phyloP scores from a whole-genome alignment of 1,140 invertebrate genomes.

The Drosophila watanabei region DNA sequence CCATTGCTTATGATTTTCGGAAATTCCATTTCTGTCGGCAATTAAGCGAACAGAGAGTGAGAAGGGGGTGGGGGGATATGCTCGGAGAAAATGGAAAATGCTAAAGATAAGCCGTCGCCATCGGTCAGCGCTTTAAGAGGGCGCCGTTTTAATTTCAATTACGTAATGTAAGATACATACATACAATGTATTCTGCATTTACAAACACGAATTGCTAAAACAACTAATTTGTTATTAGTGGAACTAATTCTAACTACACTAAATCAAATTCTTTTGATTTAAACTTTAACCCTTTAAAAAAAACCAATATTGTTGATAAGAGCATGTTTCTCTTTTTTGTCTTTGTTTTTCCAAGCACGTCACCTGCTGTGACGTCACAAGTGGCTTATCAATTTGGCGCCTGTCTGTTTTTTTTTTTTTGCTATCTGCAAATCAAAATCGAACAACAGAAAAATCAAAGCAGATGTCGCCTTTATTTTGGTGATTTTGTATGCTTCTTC shows the following conservation, averaged over 20 bases:
- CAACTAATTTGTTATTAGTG: neutral
- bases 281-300: neutral
- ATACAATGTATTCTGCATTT: neutral
- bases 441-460: conserved; percentile 11
- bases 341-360: conserved; percentile 8
- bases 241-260: neutral
- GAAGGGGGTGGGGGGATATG: neutral
- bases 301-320: neutral
- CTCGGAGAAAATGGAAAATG: conserved; percentile 17
- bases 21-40: conserved; percentile 69
- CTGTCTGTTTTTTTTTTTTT: neutral
- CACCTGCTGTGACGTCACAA: conserved; percentile 35
- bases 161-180: neutral
- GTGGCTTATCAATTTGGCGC: conserved; percentile 18
- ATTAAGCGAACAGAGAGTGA: conserved; percentile 1
- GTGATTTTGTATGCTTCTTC: conserved; percentile 9
- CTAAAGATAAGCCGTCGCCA: conserved; percentile 10
- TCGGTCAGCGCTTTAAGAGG: conserved; percentile 4
- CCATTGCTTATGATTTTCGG: conserved; percentile 75
- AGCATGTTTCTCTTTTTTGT: neutral
- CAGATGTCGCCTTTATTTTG: conserved; percentile 17
- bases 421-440: conserved; percentile 1
- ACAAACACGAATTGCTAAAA: neutral
- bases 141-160: neutral
- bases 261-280: no score